Base-by-base conservation (phyloP, 2,797 vertebrate species). In the Clarias pachynema region DNA sequence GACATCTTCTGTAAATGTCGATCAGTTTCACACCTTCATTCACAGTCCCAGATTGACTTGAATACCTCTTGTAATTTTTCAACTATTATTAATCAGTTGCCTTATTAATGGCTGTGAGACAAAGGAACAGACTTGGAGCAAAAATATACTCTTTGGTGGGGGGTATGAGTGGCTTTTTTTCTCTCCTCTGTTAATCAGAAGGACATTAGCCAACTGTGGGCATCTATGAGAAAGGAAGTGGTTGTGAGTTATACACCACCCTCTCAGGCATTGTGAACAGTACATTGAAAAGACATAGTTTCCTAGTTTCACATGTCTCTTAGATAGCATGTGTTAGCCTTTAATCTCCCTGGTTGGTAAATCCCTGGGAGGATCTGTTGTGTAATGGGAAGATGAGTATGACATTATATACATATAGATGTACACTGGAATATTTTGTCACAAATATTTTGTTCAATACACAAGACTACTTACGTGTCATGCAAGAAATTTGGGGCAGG, bases 401-500 rank as follows among this genome's bases (percentile, higher is more conserved):
- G 40, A 40, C 6, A 40, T 40, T 40, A 8, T 7, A 40, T 40
- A 40, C 40, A 40, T 7, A 40, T 40, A 44, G 7, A 44, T 40
- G 40, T 40, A 40, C 40, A 40, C 40, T 40, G 7, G 40, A 44
- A 44, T 44, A 44, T 44, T 44, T 44, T 44, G 40, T 44, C 40
- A 9, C 40, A 44, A 7, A 44, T 44, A 44, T 44, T 44, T 44
- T 44, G 8, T 44, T 44, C 3, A 44, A 62, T 22, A 66, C 16
- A 66, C 62, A 59, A n/a, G 22, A 91, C 75, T 91, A 97, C 98
- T 98, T 96, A 99, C 98, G 96, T 91, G 91, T 97, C 94, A 98
- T 93, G 95, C 98, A 99, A 92, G 95, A 93, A 89, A 99, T 98
- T 95, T 97, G 97, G 81, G 98, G 98, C 85, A 93, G 87, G 72